Base-by-base conservation (phyloP, 64 coral and sea anemone genomes). In the Montipora foliosa region DNA sequence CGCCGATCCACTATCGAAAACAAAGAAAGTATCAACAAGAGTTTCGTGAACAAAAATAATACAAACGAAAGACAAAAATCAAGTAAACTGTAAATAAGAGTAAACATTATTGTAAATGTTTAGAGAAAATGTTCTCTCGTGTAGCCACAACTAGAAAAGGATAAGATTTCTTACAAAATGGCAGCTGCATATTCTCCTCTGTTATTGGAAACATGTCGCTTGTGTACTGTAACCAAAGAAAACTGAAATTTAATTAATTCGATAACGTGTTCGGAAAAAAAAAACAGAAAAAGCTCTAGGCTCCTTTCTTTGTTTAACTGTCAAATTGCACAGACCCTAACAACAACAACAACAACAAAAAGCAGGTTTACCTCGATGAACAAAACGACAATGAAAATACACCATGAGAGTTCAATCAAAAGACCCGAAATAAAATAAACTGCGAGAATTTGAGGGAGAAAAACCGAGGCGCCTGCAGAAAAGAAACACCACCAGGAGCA, bases 131-230 rank as follows among this genome's bases (percentile, higher is more conserved):
- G 37, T 37, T 37, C 37, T 37, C 37, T 37, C 37, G 37, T 37
- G 37, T 37, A 37, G 37, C 37, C 37, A 37, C 37, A 37, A 37
- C 37, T 37, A 57, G 8, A 44, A 5, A 4, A 66, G 5, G 1
- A 44, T 13, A 64, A 16, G 68, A 21, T 71, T 61, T 50, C 90
- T 61, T 58, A 93, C 92, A 74, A 37, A 73, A 87, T 29, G 92
- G 83, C 10, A 93, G 83, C 19, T 93, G 67, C 64, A 93, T 88
- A 21, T 88, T 88, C 47, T 88, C 76, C 17, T 81, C 92, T 80
- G 76, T 93, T 8, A 79, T 61, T 3, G 80, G 75, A 53, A 72
- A 86, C 66, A 86, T 72, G 22, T 86, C 82, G 6, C 82, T 47
- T 21, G 82, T 71, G 82, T 86, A 66, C 62, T 86, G 44, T 5